Evolutionary conservation across 1,140 invertebrate genomes (phyloP).

Genomic region (Drosophila repleta): DNA sequence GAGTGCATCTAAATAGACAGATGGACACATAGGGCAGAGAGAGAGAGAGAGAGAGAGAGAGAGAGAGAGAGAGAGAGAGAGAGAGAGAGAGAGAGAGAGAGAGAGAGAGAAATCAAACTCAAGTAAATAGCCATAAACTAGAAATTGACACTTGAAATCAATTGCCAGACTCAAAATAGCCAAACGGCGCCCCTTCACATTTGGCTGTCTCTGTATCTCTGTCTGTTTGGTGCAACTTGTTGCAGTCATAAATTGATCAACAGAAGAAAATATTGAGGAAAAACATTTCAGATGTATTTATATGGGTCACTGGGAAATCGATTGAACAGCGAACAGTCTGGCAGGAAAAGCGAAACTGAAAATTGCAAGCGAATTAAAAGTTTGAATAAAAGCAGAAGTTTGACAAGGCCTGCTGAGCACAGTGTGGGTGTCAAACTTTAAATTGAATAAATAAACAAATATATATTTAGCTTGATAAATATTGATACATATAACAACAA

Average conservation of each 20-base stretch:
- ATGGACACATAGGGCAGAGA: no score
- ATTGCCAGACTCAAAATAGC: constrained; percentile 44
- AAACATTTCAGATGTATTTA: constrained; percentile 5
- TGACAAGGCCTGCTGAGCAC: not conserved
- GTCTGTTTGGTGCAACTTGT: constrained; percentile 2
- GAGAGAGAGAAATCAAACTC: constrained; percentile 1
- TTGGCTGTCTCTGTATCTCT: no score
- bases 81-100: not conserved
- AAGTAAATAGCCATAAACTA: constrained; percentile 20
- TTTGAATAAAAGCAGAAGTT: not conserved
- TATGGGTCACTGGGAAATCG: constrained; percentile 12
- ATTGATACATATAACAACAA: no score
- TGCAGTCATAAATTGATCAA: constrained; percentile 24
- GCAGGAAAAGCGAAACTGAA: not conserved
- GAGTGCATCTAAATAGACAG: not conserved
- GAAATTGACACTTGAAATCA: constrained; percentile 59
- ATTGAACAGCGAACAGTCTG: not conserved
- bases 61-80: not conserved
- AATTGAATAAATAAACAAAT: not conserved
- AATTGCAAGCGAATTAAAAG: not conserved
- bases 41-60: not conserved
- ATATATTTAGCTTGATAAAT: no score
- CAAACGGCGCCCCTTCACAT: not conserved
- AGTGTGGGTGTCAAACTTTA: not conserved
- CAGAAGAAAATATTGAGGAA: constrained; percentile 15